A percentile compares a stretch with the other conserved stretches of the same genome.
phyloP scores from a whole-genome alignment of 2,888 invertebrate species.

The Ommatoiulus sabulosus region DNA sequence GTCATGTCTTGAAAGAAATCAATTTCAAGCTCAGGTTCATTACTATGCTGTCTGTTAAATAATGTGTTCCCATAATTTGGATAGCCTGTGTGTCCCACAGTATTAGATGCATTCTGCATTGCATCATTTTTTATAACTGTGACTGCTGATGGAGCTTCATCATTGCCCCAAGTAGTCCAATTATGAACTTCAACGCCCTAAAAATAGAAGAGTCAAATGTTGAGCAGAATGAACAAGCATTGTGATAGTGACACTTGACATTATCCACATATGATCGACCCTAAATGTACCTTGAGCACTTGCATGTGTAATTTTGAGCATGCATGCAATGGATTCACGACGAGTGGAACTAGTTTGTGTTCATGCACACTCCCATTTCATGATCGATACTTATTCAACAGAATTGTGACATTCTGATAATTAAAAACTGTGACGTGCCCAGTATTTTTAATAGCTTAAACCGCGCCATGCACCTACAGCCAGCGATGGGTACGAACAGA shows the following conservation, averaged over 20 bases:
- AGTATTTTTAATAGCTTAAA: no score
- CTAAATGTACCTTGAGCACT: not conserved
- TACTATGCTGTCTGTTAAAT: constrained; percentile 20
- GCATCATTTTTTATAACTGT: constrained; percentile 51
- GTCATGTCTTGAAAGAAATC: constrained; percentile 57
- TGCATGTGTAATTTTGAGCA: no score
- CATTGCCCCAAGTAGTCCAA: constrained; percentile 55
- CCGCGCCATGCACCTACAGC: no score
- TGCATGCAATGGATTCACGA: no score
- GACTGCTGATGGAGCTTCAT: constrained; percentile 37
- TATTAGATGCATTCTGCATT: not conserved
- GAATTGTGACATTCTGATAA: no score
- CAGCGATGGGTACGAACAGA: no score
- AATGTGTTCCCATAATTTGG: constrained; percentile 37
- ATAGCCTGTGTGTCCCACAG: not conserved
- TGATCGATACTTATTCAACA: no score
- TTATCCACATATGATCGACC: no score
- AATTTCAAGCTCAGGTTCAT: constrained; percentile 52
- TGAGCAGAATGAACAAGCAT: not conserved
- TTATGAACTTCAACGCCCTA: constrained; percentile 45
- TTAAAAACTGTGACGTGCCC: no score
- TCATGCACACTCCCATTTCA: no score
- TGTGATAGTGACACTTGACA: no score
- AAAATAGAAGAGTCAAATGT: not conserved
- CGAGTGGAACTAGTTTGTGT: no score